Evolutionary conservation across 2,888 invertebrate species (phyloP).

Genomic region (Polydrusus cervinus): DNA sequence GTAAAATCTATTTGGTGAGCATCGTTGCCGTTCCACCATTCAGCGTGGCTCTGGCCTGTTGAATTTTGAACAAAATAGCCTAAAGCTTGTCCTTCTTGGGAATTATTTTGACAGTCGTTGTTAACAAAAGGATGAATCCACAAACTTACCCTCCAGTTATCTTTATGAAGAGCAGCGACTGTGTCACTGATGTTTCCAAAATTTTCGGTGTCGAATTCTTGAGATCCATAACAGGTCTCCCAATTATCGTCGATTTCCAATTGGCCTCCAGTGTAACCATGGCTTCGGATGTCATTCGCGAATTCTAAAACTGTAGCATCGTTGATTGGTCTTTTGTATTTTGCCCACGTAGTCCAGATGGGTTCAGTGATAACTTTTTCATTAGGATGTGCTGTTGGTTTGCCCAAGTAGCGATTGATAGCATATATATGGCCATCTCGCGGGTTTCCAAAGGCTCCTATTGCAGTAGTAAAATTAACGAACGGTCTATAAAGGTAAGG

Average conservation of each 20-base stretch:
- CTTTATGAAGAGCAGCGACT: conserved; percentile 78
- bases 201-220: conserved; percentile 77
- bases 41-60: conserved; percentile 66
- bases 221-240: conserved; percentile 90
- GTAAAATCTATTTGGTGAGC: conserved; percentile 83
- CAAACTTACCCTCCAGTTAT: background rate
- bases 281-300: conserved; percentile 78
- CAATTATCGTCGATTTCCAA: conserved; percentile 92
- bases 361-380: conserved; percentile 84
- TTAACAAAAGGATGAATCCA: conserved; percentile 88
- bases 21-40: conserved; percentile 74
- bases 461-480: background rate
- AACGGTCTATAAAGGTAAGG: background rate
- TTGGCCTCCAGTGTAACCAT: conserved; percentile 82
- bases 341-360: conserved; percentile 69
- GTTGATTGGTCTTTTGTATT: conserved; percentile 80
- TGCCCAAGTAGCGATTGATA: conserved; percentile 22
- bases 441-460: no score
- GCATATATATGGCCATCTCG: no score
- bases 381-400: conserved; percentile 73
- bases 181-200: conserved; percentile 80
- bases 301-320: conserved; percentile 75
- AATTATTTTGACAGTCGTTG: conserved; percentile 73
- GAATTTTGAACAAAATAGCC: conserved; percentile 74
- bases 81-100: conserved; percentile 52